Conservation (phyloP, 1,140 invertebrate species). For the Aethina tumida region DNA sequence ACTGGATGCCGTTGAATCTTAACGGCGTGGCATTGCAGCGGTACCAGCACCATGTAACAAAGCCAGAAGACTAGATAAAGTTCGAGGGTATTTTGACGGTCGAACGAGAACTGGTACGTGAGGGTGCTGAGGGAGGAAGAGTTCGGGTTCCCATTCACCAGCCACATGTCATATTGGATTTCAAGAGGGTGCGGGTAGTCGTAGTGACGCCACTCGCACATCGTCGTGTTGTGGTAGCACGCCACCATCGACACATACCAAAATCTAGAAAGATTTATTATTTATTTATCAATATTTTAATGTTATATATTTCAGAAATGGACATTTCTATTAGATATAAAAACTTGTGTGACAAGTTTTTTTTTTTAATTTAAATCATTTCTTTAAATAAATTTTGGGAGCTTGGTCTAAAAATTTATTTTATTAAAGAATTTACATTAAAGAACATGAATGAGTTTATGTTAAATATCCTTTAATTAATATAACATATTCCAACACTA, state of each 20-base stretch:
- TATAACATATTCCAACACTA: too few species aligned
- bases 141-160: slow-evolving; percentile 93
- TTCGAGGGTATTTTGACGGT: slow-evolving; percentile 87
- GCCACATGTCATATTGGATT: slow-evolving; percentile 86
- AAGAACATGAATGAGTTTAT: too few species aligned
- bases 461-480: too few species aligned
- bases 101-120: slow-evolving; percentile 94
- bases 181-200: slow-evolving; percentile 35
- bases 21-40: slow-evolving; percentile 81
- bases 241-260: slow-evolving; percentile 94
- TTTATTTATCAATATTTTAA: background rate
- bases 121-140: slow-evolving; percentile 72
- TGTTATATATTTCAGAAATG: background rate
- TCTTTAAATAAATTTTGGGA: too few species aligned
- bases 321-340: slow-evolving; percentile 3
- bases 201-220: slow-evolving; percentile 76
- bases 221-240: slow-evolving; percentile 70
- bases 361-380: too few species aligned
- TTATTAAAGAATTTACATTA: too few species aligned
- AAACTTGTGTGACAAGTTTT: too few species aligned
- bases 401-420: too few species aligned
- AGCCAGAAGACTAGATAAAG: slow-evolving; percentile 84
- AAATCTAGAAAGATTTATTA: slow-evolving; percentile 52
- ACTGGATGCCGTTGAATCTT: slow-evolving; percentile 79
- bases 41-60: slow-evolving; percentile 76